Percentiles rank a stretch among this genome's conserved stretches.
Conservation (phyloP, 1,140 invertebrate genomes). For the Himalopsyche phryganea region DNA sequence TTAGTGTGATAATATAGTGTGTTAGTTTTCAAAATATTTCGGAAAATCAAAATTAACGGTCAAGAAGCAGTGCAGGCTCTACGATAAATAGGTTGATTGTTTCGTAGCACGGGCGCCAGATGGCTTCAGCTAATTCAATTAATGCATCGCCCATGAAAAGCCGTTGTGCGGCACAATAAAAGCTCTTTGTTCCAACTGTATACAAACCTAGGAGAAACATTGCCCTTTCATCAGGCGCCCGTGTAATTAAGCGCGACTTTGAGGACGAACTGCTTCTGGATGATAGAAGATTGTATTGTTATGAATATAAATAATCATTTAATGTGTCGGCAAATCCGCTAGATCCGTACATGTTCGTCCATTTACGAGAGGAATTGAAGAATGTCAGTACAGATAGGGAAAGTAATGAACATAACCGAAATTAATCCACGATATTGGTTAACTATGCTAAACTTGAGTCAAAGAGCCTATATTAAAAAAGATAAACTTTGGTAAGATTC, state of each 20-base stretch:
- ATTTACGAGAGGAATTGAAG: too few relatives aligned
- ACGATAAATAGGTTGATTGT: not conserved
- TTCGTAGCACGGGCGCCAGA: not conserved
- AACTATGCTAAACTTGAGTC: too few relatives aligned
- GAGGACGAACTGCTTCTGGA: slow-evolving; percentile 9
- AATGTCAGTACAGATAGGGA: too few relatives aligned
- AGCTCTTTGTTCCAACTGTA: slow-evolving; percentile 10
- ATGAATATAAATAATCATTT: too few relatives aligned
- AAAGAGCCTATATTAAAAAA: too few relatives aligned
- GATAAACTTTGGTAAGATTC: too few relatives aligned
- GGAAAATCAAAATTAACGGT: not conserved
- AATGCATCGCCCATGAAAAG: slow-evolving; percentile 8
- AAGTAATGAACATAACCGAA: too few relatives aligned
- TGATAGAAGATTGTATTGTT: not conserved
- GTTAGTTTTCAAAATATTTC: too few relatives aligned
- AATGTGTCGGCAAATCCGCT: too few relatives aligned
- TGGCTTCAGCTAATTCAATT: slow-evolving; percentile 5
- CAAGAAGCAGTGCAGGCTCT: not conserved
- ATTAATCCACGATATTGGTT: too few relatives aligned
- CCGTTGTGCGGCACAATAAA: slow-evolving; percentile 6
- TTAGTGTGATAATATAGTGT: too few relatives aligned
- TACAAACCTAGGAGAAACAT: slow-evolving; percentile 5
- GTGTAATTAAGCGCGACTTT: slow-evolving; percentile 15
- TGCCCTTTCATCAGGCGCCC: not conserved
- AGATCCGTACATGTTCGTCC: too few relatives aligned